Evolutionary conservation across 2,888 invertebrate genomes (phyloP).

Genomic region (Nomada fabriciana): DNA sequence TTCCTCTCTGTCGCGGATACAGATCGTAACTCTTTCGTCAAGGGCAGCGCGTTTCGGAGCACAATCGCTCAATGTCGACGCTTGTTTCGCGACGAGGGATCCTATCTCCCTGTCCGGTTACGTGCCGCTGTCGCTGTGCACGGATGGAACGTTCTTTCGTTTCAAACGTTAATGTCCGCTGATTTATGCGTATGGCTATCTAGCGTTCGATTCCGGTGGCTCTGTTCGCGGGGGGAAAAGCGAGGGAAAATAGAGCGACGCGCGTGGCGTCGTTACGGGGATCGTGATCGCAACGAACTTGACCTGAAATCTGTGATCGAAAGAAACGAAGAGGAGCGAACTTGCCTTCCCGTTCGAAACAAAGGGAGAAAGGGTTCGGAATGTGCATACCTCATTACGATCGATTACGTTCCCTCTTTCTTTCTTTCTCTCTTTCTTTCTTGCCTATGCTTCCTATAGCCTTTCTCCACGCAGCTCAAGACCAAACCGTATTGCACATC

Average conservation of each 20-base stretch:
- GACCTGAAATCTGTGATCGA: background rate
- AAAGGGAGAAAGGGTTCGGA: background rate
- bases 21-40: slow-evolving; percentile 56
- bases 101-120: too few species aligned
- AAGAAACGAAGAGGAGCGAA: too few species aligned
- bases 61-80: slow-evolving; percentile 56
- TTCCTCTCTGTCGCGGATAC: slow-evolving; percentile 58
- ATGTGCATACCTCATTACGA: background rate
- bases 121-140: background rate
- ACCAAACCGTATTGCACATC: background rate
- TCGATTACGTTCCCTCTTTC: background rate
- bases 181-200: background rate
- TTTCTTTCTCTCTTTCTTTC: too few species aligned
- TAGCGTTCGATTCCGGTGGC: background rate
- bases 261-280: background rate
- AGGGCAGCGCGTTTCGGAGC: slow-evolving; percentile 54
- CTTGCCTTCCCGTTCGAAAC: background rate
- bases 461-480: background rate
- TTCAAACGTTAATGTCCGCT: background rate
- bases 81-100: slow-evolving; percentile 9
- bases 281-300: background rate
- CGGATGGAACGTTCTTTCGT: background rate
- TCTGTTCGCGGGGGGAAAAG: background rate
- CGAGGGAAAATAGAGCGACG: too few species aligned
- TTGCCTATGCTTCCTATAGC: background rate